Percentiles rank a stretch among this genome's conserved stretches.
phyloP scores from a whole-genome alignment of 2,888 invertebrate species.

The Eupithecia insigniata region DNA sequence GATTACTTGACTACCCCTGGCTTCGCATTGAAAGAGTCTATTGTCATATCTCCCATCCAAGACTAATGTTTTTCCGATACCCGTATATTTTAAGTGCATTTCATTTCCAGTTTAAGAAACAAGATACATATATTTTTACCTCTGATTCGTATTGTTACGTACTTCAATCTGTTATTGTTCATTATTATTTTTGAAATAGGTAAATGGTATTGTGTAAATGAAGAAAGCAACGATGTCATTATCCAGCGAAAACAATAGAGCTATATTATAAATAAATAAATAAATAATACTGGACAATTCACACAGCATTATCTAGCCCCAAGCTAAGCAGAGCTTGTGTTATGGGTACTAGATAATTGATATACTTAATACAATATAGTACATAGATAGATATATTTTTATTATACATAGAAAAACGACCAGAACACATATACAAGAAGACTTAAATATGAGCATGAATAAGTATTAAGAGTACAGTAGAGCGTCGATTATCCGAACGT shows the following conservation, averaged over 20 bases:
- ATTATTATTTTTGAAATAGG: neutral
- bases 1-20: constrained; percentile 16
- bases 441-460: neutral
- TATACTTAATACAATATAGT: too few species aligned
- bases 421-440: too few species aligned
- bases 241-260: neutral
- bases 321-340: too few species aligned
- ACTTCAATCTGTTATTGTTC: neutral
- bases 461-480: neutral
- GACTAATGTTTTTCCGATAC: constrained; percentile 79
- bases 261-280: too few species aligned
- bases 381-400: too few species aligned
- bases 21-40: constrained; percentile 50
- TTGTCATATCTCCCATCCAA: constrained; percentile 58
- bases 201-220: neutral
- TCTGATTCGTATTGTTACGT: constrained; percentile 3
- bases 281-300: too few species aligned
- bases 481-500: too few species aligned
- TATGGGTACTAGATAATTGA: too few species aligned
- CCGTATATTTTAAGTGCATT: constrained; percentile 69
- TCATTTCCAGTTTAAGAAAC: constrained; percentile 52
- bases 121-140: neutral
- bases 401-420: too few species aligned
- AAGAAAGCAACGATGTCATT: neutral
- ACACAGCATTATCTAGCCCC: too few species aligned